These are phyloP conservation scores for Linurgus olivaceus DNA, from an alignment of 2,797 vertebrate species.

Conservation along the genomic window DNA sequence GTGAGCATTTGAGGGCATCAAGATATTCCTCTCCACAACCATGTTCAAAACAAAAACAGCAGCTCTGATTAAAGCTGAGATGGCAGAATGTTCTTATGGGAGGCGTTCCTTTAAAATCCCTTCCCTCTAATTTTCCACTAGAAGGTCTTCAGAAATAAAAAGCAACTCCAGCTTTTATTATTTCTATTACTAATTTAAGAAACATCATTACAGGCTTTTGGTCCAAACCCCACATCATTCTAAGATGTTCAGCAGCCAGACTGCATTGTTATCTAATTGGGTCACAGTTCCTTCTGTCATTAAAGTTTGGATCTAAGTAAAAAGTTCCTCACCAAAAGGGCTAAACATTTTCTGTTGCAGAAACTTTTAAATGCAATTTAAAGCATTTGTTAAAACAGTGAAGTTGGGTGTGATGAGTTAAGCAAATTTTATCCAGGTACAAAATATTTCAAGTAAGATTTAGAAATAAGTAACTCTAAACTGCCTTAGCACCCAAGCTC, in stretches of 20 bases:
- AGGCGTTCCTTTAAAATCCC: neutral
- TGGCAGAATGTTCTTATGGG: rapidly evolving
- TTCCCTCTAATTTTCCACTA: neutral
- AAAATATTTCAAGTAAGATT: neutral
- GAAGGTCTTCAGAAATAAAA: neutral
- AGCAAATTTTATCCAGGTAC: neutral
- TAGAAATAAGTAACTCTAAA: neutral
- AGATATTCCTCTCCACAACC: neutral
- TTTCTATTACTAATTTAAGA: neutral
- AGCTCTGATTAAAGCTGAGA: neutral
- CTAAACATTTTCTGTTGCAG: neutral
- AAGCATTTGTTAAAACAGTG: neutral
- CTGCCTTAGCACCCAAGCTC: neutral
- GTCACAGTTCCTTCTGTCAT: rapidly evolving
- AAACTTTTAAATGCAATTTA: neutral
- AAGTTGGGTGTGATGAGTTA: neutral
- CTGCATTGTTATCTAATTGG: neutral
- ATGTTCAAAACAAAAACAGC: neutral
- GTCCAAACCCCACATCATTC: too few species aligned
- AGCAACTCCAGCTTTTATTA: neutral
- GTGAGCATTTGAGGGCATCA: rapidly evolving
- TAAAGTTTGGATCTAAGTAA: neutral
- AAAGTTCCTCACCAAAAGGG: neutral
- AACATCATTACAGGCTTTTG: neutral
- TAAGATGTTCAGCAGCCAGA: neutral